Evolutionary conservation across 2,113 vertebrate genomes (phyloP).

Genomic region (Pomatorhinus ruficollis): DNA sequence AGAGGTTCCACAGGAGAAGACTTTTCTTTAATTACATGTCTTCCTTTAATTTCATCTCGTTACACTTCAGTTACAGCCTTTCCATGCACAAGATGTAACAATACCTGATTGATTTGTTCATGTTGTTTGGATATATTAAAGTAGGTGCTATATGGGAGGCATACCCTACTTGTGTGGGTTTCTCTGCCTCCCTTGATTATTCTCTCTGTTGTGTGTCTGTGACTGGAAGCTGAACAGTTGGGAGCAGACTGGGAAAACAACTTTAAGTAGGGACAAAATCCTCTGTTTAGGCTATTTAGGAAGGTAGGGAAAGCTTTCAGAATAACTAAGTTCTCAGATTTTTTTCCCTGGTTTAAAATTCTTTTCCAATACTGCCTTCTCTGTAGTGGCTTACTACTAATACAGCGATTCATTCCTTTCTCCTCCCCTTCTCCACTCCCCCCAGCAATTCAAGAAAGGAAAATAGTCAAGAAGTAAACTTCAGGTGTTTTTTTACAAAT

Average conservation of each 20-base stretch:
- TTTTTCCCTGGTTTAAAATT: not conserved
- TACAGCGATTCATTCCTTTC: not conserved
- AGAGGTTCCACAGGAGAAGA: not conserved
- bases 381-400: not conserved
- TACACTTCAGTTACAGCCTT: not conserved
- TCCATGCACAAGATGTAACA: not conserved
- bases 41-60: not conserved
- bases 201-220: not conserved
- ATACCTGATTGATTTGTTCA: not conserved
- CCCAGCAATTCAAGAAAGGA: not conserved
- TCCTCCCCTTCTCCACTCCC: not conserved
- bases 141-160: not conserved
- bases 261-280: not conserved
- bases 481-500: conserved; percentile 15
- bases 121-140: not conserved
- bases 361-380: conserved; percentile 3
- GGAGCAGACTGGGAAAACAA: not conserved
- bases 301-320: not conserved
- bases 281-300: not conserved
- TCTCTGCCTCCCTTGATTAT: not conserved
- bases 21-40: not conserved
- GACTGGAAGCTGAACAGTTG: not conserved
- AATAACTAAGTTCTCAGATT: not conserved
- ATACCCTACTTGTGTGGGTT: not conserved
- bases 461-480: not conserved